Conservation (phyloP, 2,797 vertebrate species). For the Enteromius trimaculatus region DNA sequence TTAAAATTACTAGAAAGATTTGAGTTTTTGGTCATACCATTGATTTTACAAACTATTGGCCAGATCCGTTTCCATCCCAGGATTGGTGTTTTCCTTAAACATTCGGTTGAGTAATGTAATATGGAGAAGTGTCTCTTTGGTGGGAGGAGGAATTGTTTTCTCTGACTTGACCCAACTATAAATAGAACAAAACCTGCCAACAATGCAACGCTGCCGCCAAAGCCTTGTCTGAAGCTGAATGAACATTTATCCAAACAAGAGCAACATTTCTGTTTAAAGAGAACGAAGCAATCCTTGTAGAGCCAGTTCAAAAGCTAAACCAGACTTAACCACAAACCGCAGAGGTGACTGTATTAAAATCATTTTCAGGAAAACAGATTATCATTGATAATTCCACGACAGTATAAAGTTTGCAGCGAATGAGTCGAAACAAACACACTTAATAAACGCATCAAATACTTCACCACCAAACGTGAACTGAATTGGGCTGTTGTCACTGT, state of each 20-base stretch:
- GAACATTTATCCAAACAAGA: conserved; percentile 1
- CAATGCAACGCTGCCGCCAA: conserved; percentile 61
- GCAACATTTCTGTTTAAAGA: not conserved
- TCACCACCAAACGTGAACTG: not conserved
- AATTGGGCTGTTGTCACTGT: not conserved
- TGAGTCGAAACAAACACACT: not conserved
- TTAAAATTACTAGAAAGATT: not conserved
- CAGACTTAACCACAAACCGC: not conserved
- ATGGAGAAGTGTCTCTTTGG: not conserved
- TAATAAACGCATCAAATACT: not conserved
- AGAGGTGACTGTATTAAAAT: not conserved
- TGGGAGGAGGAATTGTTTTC: not conserved
- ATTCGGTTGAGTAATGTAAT: not conserved
- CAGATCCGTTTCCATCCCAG: not conserved
- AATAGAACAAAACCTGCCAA: conserved; percentile 44
- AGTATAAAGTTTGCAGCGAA: not conserved
- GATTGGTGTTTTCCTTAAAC: not conserved
- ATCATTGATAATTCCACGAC: not conserved
- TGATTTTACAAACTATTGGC: not conserved
- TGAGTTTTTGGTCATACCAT: not conserved
- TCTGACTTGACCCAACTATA: conserved; percentile 16
- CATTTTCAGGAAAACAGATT: no score
- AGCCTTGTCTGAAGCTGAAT: conserved; percentile 35
- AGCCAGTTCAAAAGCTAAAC: not conserved
- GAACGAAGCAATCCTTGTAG: not conserved